Evolutionary conservation across 2,113 vertebrate genomes (phyloP), one percentile per base, ranked within the genome.

Genomic region (Eulacestoma nigropectus): DNA sequence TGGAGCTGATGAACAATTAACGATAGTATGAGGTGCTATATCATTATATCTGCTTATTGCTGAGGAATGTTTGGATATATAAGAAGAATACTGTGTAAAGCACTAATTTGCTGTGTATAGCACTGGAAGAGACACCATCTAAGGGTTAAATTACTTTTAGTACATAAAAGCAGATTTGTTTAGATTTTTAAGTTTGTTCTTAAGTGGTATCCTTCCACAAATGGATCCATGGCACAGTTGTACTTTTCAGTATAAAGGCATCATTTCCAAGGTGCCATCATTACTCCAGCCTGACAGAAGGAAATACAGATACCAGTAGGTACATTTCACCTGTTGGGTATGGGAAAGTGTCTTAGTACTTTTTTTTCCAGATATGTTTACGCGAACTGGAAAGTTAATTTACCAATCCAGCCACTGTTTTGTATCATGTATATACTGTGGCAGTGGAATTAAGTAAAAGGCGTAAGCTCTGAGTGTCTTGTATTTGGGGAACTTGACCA

Each of bases 401-500:
- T 78, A 35, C 4, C 62, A 52, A 57, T 50, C 46, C 57, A 35
- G n/a, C 30, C 25, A 29, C 29, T 65, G 16, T 70, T 83, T 33
- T 74, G 32, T 77, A 42, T 73, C 13, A 7, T 6, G 1, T 27
- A 4, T 72, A n/a, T 56, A 23, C 12, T 53, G 2, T 46, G 30
- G 20, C 18, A 59, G 29, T 60, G 17, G 41, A 88, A 44, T 80
- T 65, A 80, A 80, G 25, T n/a, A 69, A 37, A 85, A 85, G 7
- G 5, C 0, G 0, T 79, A 44, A 73, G 37, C 7, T 83, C 17
- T 1, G 1, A 64, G 19, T 49, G 22, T 60, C 25, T 21, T 22
- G 8, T 55, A 16, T 75, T 88, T 83, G 80, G 59, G 46, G 26
- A 85, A 26, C 49, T 79, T 82, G 12, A 70, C 26, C 33, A 50